Evolutionary conservation across 2,797 vertebrate genomes (phyloP), one percentile per base, ranked within the genome.

Genomic region (Lophotriccus pileatus): DNA sequence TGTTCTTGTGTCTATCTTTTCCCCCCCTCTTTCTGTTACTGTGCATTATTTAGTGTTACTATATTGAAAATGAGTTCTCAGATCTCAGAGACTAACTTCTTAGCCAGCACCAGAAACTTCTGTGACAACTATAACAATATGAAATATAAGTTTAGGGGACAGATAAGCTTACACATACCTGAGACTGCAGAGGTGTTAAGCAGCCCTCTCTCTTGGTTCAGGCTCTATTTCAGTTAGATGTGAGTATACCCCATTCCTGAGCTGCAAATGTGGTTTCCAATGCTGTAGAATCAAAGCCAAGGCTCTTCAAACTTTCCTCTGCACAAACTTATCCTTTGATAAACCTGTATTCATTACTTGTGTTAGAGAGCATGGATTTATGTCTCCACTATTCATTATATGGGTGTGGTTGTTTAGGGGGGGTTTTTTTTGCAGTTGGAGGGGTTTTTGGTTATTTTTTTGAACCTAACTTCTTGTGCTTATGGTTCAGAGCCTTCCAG

Each of bases 61-160:
- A 0, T 39, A 23, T 73, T 88, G 73, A 75, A 82, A 92, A 47
- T 3, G 17, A 44, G 15, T 7, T 7, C 44, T 82, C 6, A 25
- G 3, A 64, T 74, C n/a, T 3, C 2, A 70, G 37, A 59, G 6
- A 14, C 20, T 70, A 39, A 30, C 28, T 83, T 64, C 24, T 36
- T 24, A 63, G 23, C 27, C 60, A 34, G 28, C 52, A 20, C 27
- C 7, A 24, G 50, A 68, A 59, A 66, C 4, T 84, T 90, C n/a
- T 56, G 10, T 69, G 46, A 34, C 46, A 60, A 2, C 25, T 59
- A 0, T 3, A 4, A 17, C 0, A 0, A 22, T 34, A 12, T 7
- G 19, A 72, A 59, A 50, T 28, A 15, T 0, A 1, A 0, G 5
- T 58, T 72, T 53, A 30, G 25, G 28, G 25, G 11, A 30, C 16